Percentiles rank a stretch among this genome's conserved stretches.
Evolutionary conservation across 2,888 invertebrate genomes (phyloP).

Genomic region (Loripinus fragilis): DNA sequence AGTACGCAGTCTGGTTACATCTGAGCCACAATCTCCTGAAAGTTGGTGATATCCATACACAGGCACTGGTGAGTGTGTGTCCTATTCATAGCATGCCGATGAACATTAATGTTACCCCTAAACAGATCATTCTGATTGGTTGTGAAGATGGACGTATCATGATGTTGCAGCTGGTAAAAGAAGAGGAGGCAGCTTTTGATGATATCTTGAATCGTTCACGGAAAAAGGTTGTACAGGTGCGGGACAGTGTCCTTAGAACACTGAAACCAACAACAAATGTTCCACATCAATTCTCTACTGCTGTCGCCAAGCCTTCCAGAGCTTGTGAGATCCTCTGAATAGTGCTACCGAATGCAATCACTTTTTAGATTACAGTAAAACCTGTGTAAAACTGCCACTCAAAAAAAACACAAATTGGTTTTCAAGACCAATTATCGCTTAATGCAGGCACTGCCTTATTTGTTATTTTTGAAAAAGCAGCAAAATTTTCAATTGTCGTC

Average conservation of each 20-base stretch:
- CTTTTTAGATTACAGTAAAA: too few species aligned
- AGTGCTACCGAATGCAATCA: too few species aligned
- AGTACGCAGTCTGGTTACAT: constrained; percentile 61
- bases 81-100: constrained; percentile 67
- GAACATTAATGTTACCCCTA: constrained; percentile 55
- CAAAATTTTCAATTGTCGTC: too few species aligned
- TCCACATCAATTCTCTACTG: neutral
- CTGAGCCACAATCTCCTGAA: constrained; percentile 53
- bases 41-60: constrained; percentile 52
- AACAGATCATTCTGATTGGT: constrained; percentile 61
- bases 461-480: too few species aligned
- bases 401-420: too few species aligned
- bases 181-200: constrained; percentile 15
- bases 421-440: too few species aligned
- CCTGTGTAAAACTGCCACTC: too few species aligned
- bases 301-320: neutral
- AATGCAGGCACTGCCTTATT: too few species aligned
- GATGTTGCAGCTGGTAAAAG: constrained; percentile 61
- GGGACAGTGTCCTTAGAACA: constrained; percentile 36
- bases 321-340: constrained; percentile 3
- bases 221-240: constrained; percentile 23
- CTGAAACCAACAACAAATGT: neutral
- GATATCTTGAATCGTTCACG: constrained; percentile 39
- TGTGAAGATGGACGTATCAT: constrained; percentile 71
- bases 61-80: constrained; percentile 52